phyloP scores from a whole-genome alignment of 2,888 invertebrate species.

The Rotaria sp. region DNA sequence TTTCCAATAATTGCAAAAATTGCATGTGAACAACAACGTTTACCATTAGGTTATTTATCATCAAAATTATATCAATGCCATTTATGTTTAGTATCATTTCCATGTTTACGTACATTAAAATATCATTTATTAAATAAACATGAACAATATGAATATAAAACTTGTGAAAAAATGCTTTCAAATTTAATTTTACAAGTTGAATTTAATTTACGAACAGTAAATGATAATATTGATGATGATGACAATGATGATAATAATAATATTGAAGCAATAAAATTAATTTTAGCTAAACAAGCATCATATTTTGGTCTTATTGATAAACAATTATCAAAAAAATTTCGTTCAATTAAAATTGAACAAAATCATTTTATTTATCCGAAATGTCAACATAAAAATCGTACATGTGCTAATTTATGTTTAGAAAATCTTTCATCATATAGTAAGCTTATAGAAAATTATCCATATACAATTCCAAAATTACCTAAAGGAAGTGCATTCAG shows the following conservation, averaged over 20 bases:
- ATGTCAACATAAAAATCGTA: not conserved
- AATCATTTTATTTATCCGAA: not conserved
- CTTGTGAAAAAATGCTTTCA: not conserved
- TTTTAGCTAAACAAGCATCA: not conserved
- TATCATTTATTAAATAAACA: not conserved
- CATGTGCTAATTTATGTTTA: constrained; percentile 12
- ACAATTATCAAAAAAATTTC: not conserved
- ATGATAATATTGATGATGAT: not conserved
- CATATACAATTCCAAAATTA: not conserved
- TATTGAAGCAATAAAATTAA: not conserved
- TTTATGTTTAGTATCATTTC: not conserved
- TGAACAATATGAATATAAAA: constrained; percentile 15
- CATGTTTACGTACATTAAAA: constrained; percentile 5
- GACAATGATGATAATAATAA: not conserved
- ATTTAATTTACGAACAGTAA: not conserved
- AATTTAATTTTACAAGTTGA: not conserved
- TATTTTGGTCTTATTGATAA: not conserved
- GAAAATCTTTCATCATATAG: not conserved
- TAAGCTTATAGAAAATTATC: constrained; percentile 4
- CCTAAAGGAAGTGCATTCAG: not conserved
- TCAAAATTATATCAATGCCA: constrained; percentile 16
- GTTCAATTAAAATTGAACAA: not conserved
- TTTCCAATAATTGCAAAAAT: not conserved
- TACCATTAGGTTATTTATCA: not conserved
- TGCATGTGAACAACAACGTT: constrained; percentile 19